These are phyloP conservation scores for Ooceraea biroi DNA, from an alignment of 1,140 invertebrate species.

Conservation along the genomic window DNA sequence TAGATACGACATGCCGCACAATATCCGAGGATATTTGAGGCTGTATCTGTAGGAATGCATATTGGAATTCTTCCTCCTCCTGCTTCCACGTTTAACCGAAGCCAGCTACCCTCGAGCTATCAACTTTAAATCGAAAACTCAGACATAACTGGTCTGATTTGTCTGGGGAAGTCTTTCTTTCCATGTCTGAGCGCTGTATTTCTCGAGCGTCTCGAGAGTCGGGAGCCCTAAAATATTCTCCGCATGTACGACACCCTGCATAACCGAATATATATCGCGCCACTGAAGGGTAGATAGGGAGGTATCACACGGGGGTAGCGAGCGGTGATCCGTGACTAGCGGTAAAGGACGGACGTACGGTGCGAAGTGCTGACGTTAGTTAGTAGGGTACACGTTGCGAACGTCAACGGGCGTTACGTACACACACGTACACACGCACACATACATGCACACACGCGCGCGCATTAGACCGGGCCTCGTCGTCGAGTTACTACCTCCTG, in stretches of 20 bases:
- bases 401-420: constrained; percentile 42
- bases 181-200: background rate
- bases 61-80: background rate
- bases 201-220: background rate
- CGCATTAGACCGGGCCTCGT: constrained; percentile 41
- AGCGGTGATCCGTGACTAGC: constrained; percentile 28
- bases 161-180: background rate
- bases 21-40: too few species aligned
- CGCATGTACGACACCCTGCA: too few species aligned
- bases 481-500: constrained; percentile 45
- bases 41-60: background rate
- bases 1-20: too few species aligned
- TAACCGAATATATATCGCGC: background rate
- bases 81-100: too few species aligned
- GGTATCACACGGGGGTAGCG: too few species aligned
- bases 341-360: constrained; percentile 13
- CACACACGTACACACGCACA: background rate
- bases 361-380: constrained; percentile 59
- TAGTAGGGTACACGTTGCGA: constrained; percentile 57
- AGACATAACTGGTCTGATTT: background rate
- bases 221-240: background rate
- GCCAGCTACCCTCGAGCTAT: background rate
- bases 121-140: background rate
- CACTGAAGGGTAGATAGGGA: background rate
- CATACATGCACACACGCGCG: constrained; percentile 15